Conservation (phyloP, 2,113 vertebrate species). For the Ceuthmochares aereus region DNA sequence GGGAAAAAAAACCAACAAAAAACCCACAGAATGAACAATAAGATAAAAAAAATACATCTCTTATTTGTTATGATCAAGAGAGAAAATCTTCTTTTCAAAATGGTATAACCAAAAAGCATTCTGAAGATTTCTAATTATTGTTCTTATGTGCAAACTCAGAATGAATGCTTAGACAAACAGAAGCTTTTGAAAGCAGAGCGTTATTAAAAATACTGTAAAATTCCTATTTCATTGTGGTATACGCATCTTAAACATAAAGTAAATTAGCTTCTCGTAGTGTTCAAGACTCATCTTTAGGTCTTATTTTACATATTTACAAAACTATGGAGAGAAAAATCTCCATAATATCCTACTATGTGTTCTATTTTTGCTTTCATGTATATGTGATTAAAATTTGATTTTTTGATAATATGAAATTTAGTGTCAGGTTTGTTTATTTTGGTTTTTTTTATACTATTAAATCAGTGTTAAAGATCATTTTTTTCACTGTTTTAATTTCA, state of each 20-base stretch:
- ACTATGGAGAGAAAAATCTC: background rate
- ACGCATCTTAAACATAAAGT: background rate
- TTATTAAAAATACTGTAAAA: background rate
- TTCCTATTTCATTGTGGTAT: background rate
- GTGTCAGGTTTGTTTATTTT: background rate
- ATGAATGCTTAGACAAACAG: background rate
- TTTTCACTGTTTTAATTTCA: constrained; percentile 72
- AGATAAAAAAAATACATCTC: background rate
- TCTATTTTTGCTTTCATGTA: background rate
- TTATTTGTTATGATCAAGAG: background rate
- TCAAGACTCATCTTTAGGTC: background rate
- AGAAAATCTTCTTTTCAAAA: background rate
- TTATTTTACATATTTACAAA: background rate
- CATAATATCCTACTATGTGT: background rate
- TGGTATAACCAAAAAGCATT: background rate
- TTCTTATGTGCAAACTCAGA: background rate
- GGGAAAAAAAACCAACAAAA: background rate
- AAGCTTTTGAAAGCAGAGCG: background rate
- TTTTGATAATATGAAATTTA: background rate
- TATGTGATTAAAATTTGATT: background rate
- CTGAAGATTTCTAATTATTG: background rate
- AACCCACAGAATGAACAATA: background rate
- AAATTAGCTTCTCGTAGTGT: background rate
- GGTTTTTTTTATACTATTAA: background rate
- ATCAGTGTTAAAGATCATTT: constrained; percentile 57